Conservation (phyloP, 2,888 invertebrate genomes). For the Sympetrum striolatum region DNA sequence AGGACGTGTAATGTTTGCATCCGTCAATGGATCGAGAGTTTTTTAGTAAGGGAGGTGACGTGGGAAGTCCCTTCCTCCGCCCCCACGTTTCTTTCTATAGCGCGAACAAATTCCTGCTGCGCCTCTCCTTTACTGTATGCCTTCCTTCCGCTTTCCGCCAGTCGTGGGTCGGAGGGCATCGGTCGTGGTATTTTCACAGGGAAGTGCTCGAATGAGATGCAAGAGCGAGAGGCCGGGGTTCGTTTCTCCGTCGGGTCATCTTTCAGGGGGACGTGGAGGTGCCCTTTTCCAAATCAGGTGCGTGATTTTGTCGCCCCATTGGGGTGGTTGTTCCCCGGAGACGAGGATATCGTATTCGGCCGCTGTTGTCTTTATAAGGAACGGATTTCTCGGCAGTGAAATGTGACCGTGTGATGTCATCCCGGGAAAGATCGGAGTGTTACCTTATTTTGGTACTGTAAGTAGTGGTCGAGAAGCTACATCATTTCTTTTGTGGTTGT, state of each 20-base stretch:
- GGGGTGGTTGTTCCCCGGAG: not conserved
- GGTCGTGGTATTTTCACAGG: not conserved
- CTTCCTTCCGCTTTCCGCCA: not conserved
- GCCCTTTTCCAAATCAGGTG: not conserved
- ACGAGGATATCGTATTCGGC: not conserved
- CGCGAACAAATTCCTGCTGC: not conserved
- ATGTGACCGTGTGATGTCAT: not conserved
- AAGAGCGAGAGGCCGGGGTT: not conserved
- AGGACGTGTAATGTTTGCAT: not conserved
- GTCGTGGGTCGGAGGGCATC: not conserved
- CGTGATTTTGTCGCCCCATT: not conserved
- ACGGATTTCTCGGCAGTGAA: not conserved
- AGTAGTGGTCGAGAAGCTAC: not conserved
- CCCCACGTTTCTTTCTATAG: not conserved
- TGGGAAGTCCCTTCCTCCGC: not conserved
- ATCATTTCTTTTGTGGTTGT: no score
- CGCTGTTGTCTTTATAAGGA: not conserved
- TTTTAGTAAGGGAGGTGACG: not conserved
- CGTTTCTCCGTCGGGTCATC: not conserved
- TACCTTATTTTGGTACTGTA: not conserved
- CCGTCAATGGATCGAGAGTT: not conserved
- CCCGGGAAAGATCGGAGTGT: not conserved
- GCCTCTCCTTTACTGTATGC: not conserved
- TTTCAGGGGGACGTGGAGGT: not conserved
- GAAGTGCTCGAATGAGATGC: not conserved